Evolutionary conservation across 1,140 invertebrate species (phyloP).

Genomic region (Cataglyphis hispanica): DNA sequence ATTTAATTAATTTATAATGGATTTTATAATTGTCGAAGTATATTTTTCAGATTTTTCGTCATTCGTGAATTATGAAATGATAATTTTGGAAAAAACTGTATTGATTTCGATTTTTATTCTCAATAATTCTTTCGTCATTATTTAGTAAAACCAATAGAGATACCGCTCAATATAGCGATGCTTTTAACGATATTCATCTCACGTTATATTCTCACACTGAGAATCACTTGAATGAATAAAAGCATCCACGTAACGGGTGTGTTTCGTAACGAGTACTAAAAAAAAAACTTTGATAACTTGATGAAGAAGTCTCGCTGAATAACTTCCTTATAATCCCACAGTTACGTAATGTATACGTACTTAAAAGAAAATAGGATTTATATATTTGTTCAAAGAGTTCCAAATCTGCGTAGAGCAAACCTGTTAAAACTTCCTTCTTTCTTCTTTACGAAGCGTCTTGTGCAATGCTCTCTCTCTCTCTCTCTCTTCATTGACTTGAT

Average conservation of each 20-base stretch:
- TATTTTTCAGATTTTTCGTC: neutral
- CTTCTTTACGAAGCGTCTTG: too few relatives aligned
- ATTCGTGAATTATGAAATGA: neutral
- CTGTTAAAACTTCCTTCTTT: neutral
- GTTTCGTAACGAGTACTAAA: slow-evolving; percentile 21
- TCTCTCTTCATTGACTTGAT: neutral
- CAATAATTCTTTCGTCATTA: neutral
- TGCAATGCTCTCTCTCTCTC: too few relatives aligned
- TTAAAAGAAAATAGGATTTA: slow-evolving; percentile 15
- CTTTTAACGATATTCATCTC: neutral
- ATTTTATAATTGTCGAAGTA: neutral
- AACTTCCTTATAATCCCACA: neutral
- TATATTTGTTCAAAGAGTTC: neutral
- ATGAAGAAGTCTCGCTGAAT: slow-evolving; percentile 3
- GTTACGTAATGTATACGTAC: slow-evolving; percentile 1
- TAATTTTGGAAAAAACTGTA: neutral
- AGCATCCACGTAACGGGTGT: neutral
- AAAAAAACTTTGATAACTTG: slow-evolving; percentile 6
- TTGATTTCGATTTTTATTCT: neutral
- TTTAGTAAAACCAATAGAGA: neutral
- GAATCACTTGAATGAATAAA: slow-evolving; percentile 24
- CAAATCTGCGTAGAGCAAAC: neutral
- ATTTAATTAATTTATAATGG: neutral
- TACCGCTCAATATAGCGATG: neutral
- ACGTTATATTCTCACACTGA: neutral